These are phyloP conservation scores for Mystacides longicornis DNA, from an alignment of 2,888 invertebrate species.

Conservation along the genomic window DNA sequence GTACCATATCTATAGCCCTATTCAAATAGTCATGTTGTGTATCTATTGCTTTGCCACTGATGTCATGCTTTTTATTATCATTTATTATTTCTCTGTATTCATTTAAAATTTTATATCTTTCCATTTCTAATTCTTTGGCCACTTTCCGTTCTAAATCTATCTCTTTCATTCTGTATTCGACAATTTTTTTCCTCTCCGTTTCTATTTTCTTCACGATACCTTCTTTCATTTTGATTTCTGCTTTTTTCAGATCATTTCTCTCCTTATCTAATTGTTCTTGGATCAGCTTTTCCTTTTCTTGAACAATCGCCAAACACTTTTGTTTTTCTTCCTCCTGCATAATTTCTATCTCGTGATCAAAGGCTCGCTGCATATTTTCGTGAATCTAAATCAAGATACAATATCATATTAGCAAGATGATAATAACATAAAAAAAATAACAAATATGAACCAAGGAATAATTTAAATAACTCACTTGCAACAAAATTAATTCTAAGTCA, in stretches of 20 bases:
- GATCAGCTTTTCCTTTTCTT: slow-evolving; percentile 14
- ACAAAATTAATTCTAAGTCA: not conserved
- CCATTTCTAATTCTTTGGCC: slow-evolving; percentile 26
- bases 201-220: slow-evolving; percentile 25
- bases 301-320: slow-evolving; percentile 15
- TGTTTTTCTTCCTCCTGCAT: slow-evolving; percentile 19
- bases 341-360: slow-evolving; percentile 23
- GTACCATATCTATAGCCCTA: slow-evolving; percentile 19
- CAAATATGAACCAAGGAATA: too few species aligned
- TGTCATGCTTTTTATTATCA: too few species aligned
- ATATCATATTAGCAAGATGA: not conserved
- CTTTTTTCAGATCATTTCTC: slow-evolving; percentile 17
- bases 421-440: too few species aligned
- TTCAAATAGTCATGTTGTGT: slow-evolving; percentile 9
- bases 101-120: slow-evolving; percentile 27
- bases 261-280: slow-evolving; percentile 18
- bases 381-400: slow-evolving; percentile 17
- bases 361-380: slow-evolving; percentile 23
- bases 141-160: slow-evolving; percentile 25
- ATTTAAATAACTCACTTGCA: not conserved
- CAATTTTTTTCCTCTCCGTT: slow-evolving; percentile 21
- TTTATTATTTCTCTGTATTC: slow-evolving; percentile 25
- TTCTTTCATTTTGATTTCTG: slow-evolving; percentile 9
- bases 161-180: slow-evolving; percentile 28
- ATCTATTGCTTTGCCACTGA: slow-evolving; percentile 3